Conservation (phyloP, 1,140 invertebrate species). For the Babylonia areolata region DNA sequence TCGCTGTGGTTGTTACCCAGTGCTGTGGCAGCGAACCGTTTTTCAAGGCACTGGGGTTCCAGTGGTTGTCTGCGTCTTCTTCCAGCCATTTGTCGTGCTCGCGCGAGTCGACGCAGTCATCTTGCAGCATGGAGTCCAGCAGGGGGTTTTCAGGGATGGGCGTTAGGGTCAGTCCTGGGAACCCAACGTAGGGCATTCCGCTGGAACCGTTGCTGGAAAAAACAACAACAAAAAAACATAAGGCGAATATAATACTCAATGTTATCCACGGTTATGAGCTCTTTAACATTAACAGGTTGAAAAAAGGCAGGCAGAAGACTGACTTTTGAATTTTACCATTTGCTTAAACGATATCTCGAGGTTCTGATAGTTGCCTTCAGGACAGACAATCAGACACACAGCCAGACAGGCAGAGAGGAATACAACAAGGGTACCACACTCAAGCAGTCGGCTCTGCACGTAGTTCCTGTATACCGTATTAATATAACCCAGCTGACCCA, state of each 20-base stretch:
- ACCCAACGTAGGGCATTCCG: background rate
- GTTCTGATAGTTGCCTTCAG: background rate
- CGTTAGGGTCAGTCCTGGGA: conserved; percentile 17
- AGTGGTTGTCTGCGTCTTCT: background rate
- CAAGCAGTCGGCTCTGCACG: too few species aligned
- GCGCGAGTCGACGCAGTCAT: background rate
- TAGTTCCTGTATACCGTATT: too few species aligned
- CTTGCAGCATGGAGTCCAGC: background rate
- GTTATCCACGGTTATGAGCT: too few species aligned
- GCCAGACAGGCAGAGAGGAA: background rate
- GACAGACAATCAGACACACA: background rate
- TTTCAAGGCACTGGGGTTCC: background rate
- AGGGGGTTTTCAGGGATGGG: conserved; percentile 17
- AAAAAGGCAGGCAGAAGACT: background rate
- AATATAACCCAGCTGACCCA: too few species aligned
- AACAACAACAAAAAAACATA: background rate
- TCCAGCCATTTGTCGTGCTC: conserved; percentile 2
- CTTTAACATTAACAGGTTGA: too few species aligned
- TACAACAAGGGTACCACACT: too few species aligned
- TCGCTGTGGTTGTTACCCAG: background rate
- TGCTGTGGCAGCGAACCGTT: background rate
- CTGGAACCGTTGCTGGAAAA: background rate
- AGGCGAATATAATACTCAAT: too few species aligned
- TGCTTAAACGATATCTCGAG: too few species aligned
- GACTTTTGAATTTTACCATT: too few species aligned